These are phyloP conservation scores for Falcunculus frontatus DNA, from an alignment of 2,113 vertebrate genomes.

Conservation along the genomic window DNA sequence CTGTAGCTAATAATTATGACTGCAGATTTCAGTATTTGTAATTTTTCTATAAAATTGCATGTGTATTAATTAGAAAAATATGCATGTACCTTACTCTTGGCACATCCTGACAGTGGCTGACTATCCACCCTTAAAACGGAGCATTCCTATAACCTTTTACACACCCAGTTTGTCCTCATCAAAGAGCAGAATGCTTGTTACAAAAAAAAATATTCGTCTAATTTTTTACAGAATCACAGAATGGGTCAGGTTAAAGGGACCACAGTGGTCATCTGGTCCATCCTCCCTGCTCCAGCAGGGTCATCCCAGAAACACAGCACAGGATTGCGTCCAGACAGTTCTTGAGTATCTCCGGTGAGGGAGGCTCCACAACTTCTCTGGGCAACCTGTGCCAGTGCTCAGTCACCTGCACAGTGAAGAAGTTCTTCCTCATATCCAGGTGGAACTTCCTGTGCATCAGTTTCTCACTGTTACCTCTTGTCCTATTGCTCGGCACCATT, in stretches of 20 bases:
- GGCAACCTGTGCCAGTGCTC: background rate
- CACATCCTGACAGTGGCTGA: background rate
- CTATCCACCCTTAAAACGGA: background rate
- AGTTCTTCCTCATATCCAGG: background rate
- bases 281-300: background rate
- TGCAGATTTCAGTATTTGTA: background rate
- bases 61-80: background rate
- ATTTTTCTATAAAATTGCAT: background rate
- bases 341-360: too few relatives aligned
- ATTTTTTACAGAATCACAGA: background rate
- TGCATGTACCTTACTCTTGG: background rate
- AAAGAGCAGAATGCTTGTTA: background rate
- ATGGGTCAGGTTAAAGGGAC: background rate
- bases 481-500: background rate
- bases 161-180: background rate
- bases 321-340: background rate
- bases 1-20: background rate
- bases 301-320: background rate
- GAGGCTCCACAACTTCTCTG: too few relatives aligned
- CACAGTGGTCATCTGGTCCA: background rate
- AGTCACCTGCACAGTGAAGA: background rate
- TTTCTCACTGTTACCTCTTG: background rate
- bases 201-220: background rate
- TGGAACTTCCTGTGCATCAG: background rate
- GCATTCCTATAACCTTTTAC: background rate